phyloP scores from a whole-genome alignment of 2,797 vertebrate species.

The Pagetopsis macropterus region DNA sequence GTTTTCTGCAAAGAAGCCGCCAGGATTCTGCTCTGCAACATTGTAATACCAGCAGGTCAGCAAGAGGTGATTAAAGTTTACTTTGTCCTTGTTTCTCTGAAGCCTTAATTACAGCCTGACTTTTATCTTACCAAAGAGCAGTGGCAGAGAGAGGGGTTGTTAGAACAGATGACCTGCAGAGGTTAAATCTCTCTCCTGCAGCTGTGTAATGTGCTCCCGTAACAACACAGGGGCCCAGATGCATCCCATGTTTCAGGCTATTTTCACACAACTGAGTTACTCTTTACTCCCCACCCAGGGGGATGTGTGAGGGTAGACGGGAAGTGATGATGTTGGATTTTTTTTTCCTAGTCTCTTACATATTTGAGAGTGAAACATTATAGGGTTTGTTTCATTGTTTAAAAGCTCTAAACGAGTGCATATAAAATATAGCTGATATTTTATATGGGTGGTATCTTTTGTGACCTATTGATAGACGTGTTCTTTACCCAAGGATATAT shows the following conservation, averaged over 20 bases:
- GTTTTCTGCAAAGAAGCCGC: constrained; percentile 9
- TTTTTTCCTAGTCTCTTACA: background rate
- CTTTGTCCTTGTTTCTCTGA: constrained; percentile 39
- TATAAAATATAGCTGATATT: background rate
- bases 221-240: constrained; percentile 9
- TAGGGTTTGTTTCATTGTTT: background rate
- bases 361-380: background rate
- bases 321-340: too few relatives aligned
- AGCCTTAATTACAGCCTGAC: constrained; percentile 47
- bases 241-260: background rate
- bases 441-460: background rate
- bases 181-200: constrained; percentile 40
- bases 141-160: constrained; percentile 22
- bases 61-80: constrained; percentile 45
- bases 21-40: constrained; percentile 13
- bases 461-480: background rate
- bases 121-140: constrained; percentile 52
- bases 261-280: constrained; percentile 20
- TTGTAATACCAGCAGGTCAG: constrained; percentile 13
- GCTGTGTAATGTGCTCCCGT: constrained; percentile 37
- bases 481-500: background rate
- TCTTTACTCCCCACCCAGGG: constrained; percentile 10
- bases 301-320: background rate
- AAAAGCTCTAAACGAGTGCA: background rate
- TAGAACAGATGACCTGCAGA: constrained; percentile 41